Base-by-base conservation (phyloP, 1,140 invertebrate genomes). In the Oscheius sp. region DNA sequence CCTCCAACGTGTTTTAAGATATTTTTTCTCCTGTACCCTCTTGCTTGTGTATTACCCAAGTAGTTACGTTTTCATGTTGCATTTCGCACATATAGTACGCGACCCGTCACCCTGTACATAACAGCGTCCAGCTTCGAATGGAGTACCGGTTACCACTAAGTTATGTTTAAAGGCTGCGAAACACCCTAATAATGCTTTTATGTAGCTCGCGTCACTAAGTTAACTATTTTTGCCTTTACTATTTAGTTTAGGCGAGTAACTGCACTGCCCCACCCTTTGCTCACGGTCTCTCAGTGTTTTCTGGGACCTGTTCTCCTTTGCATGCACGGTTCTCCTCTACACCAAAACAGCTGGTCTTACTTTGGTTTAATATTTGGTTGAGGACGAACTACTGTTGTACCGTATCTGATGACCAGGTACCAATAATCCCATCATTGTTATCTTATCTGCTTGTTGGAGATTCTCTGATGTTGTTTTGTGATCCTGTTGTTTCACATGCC, bases 401-500 rank as follows among this genome's bases (percentile, higher is more conserved):
- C 34, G 45, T 66, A 66, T 66, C 38, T 66, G 61, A 63, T 63
- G 61, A 63, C 34, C 42, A 46, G 64, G 34, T 7, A 49, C 2
- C 64, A 45, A 23, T 46, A 66, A 31, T 31, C 42, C 42, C 38
- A 31, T 31, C 28, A 20, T 32, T 32, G 18, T n/a, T 64, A 7
- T 38, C 49, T 55, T 55, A 13, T 55, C 7, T 55, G 49, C 49
- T 55, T 55, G 49, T 55, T 55, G 49, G 49, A 55, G 49, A 55
- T 55, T 55, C 7, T 55, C 49, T 42, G 38, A 42, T 42, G 38
- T 13, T 26, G 49, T 55, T 55, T 55, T 55, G 49, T 4, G 15
- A 26, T 55, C 49, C 55, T 10, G 32, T 7, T 42, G 67, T 68
- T 68, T 68, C 49, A 68, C 67, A 68, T 61, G 35, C n/a, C n/a